Conservation (phyloP, 1,140 invertebrate genomes). For the Stenopsyche tienmushanensis region DNA sequence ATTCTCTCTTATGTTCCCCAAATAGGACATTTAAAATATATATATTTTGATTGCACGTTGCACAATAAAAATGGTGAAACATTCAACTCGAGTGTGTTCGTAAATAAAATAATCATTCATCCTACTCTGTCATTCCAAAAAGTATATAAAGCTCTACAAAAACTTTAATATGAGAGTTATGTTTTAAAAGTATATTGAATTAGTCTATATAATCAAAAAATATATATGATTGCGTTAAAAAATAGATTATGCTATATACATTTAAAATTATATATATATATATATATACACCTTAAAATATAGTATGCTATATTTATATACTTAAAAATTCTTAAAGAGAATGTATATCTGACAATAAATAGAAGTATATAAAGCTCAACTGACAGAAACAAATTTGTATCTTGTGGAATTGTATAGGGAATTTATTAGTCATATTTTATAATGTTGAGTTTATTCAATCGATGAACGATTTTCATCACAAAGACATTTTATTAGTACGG, state of each 20-base stretch:
- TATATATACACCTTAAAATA: not conserved
- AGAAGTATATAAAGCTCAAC: constrained; percentile 6
- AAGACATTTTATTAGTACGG: not conserved
- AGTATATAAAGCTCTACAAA: constrained; percentile 27
- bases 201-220: constrained; percentile 29
- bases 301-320: constrained; percentile 33
- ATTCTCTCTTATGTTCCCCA: not conserved
- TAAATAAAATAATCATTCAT: constrained; percentile 10
- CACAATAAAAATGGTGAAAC: not conserved
- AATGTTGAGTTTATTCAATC: not conserved
- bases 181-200: constrained; percentile 42
- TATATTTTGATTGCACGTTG: not conserved
- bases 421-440: too few species aligned
- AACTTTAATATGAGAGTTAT: constrained; percentile 36
- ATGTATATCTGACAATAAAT: constrained; percentile 41
- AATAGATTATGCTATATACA: constrained; percentile 38
- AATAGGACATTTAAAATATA: not conserved
- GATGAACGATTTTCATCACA: not conserved
- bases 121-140: constrained; percentile 40
- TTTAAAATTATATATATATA: constrained; percentile 24
- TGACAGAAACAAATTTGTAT: not conserved
- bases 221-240: constrained; percentile 32
- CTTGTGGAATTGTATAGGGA: not conserved
- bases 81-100: not conserved
- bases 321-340: constrained; percentile 26